phyloP scores from a whole-genome alignment of 2,113 vertebrate species.

The Anseranas semipalmata region DNA sequence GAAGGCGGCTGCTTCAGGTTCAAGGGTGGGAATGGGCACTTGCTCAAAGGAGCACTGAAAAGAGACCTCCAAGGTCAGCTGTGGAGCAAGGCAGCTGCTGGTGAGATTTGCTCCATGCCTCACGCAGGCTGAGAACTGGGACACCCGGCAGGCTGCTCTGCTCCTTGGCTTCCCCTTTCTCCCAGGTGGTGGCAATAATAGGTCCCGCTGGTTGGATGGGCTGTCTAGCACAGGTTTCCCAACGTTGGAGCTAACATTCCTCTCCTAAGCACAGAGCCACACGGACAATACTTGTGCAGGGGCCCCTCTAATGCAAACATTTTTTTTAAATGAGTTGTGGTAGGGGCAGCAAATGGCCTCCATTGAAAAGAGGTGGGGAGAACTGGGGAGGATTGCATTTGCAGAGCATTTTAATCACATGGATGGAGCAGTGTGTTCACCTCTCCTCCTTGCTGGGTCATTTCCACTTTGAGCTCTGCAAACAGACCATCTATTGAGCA shows the following conservation, averaged over 20 bases:
- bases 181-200: not conserved
- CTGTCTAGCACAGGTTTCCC: not conserved
- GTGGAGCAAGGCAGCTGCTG: not conserved
- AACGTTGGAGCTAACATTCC: not conserved
- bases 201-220: not conserved
- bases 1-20: not conserved
- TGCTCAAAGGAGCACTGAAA: fast-evolving
- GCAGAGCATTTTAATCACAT: conserved; percentile 57
- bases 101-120: fast-evolving
- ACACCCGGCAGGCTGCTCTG: not conserved
- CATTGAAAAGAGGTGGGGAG: conserved; percentile 7
- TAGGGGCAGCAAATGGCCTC: conserved; percentile 37
- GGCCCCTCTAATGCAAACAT: conserved; percentile 32
- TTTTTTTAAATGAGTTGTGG: conserved; percentile 28
- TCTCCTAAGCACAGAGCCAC: not conserved
- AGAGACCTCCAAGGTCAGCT: not conserved
- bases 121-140: not conserved
- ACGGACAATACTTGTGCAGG: not conserved
- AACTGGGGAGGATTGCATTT: conserved; percentile 21
- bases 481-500: conserved; percentile 69
- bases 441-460: conserved; percentile 70
- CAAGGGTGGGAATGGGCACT: not conserved
- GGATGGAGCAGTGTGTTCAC: conserved; percentile 62
- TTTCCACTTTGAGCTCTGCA: conserved; percentile 69
- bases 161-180: not conserved